These are phyloP conservation scores for Phengaris arion DNA, from an alignment of 2,888 invertebrate species.

Conservation along the genomic window DNA sequence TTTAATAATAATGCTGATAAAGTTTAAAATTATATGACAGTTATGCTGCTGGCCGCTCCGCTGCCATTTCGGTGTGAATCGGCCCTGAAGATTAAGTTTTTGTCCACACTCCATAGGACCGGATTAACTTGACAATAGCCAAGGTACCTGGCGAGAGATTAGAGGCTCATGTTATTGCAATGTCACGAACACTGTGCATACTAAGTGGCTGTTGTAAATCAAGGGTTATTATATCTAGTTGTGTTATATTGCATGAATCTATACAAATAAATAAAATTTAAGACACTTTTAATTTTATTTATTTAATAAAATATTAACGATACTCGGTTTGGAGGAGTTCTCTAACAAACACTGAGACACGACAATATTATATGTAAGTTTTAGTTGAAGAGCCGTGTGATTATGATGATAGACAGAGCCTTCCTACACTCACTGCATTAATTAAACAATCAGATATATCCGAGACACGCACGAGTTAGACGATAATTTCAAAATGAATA, in stretches of 20 bases:
- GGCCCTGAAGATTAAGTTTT: not conserved
- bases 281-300: too few relatives aligned
- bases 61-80: too few relatives aligned
- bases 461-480: not conserved
- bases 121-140: not conserved
- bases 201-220: not conserved
- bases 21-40: too few relatives aligned
- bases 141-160: conserved; percentile 2
- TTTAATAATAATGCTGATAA: too few relatives aligned
- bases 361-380: too few relatives aligned
- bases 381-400: not conserved
- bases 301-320: too few relatives aligned
- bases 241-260: not conserved
- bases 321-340: too few relatives aligned
- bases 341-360: too few relatives aligned
- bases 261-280: too few relatives aligned
- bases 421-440: not conserved
- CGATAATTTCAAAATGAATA: conserved; percentile 5
- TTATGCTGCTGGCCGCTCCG: too few relatives aligned
- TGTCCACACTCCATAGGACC: not conserved
- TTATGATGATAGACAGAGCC: not conserved
- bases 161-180: not conserved
- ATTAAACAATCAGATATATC: not conserved
- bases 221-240: not conserved
- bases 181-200: not conserved